Evolutionary conservation across 2,888 invertebrate species (phyloP), one percentile per base, ranked within the genome.

Genomic region (Drosophila acutilabella): DNA sequence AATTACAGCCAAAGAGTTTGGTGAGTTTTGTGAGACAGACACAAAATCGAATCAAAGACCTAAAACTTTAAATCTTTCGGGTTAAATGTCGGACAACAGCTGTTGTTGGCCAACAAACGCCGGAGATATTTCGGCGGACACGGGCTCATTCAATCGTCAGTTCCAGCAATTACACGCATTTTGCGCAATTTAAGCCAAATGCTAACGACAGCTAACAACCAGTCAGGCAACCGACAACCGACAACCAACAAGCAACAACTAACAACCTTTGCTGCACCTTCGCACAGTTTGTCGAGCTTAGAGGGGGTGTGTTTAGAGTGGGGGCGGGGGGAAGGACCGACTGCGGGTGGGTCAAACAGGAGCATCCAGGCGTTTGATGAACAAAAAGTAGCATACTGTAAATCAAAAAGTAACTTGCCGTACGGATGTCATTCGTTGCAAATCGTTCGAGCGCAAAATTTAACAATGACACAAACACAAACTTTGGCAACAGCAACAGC

Each of bases 111-210:
- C 74, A 16, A 77, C 79, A 81, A 77, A 54, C 65, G 51, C 3
- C n/a, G 38, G n/a, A 36, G 14, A 23, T 10, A 23, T 14, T 16
- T 8, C 52, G 45, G 67, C 58, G 75, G 73, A 80, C 78, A 81
- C 70, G 81, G 78, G 74, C 84, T 82, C 85, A 87, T 84, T 84
- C 85, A 84, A 87, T 87, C 82, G 88, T 87, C 88, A 85, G 88
- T 88, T 85, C 84, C 83, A 86, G 87, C 87, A 87, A 87, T 87
- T 87, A 87, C 87, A 88, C 87, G 87, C 87, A 87, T 88, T 87
- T 87, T 87, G 83, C 84, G 82, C 87, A 87, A 87, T 87, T 87
- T 87, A 87, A 88, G 73, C 88, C 87, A 87, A 87, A 85, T 87
- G 88, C 86, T 88, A 87, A 88, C 88, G 86, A 87, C 86, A 87